phyloP scores from a whole-genome alignment of 2,888 invertebrate genomes.

The Trachelus stipa region DNA sequence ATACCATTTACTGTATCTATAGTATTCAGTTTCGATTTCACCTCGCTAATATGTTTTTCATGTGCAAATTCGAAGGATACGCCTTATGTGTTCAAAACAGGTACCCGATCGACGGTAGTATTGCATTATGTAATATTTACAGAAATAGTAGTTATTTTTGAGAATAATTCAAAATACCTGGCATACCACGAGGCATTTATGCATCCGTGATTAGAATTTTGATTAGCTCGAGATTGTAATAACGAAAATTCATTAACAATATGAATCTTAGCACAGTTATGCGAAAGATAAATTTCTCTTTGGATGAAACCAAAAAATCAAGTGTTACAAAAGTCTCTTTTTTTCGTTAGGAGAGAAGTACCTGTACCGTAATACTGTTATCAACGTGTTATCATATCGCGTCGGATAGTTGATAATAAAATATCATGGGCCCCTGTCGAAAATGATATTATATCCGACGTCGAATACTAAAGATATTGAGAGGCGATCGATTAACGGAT shows the following conservation, averaged over 20 bases:
- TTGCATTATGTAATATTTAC: constrained; percentile 30
- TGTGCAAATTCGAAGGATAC: constrained; percentile 28
- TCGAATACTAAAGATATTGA: background rate
- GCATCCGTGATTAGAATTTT: too few species aligned
- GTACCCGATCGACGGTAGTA: constrained; percentile 6
- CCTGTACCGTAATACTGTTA: constrained; percentile 42
- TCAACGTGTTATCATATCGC: constrained; percentile 49
- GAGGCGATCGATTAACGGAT: too few species aligned
- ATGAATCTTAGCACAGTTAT: too few species aligned
- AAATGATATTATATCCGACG: background rate
- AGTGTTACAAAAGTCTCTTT: too few species aligned
- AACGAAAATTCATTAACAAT: too few species aligned
- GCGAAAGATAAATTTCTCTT: too few species aligned
- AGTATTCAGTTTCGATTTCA: constrained; percentile 20
- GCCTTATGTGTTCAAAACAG: background rate
- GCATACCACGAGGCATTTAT: too few species aligned
- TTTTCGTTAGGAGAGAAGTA: constrained; percentile 32
- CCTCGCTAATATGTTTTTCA: constrained; percentile 23
- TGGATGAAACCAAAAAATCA: too few species aligned
- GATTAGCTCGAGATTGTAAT: too few species aligned
- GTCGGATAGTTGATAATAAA: constrained; percentile 41
- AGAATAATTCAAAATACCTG: background rate
- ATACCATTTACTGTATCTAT: background rate
- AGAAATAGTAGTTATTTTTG: constrained; percentile 12
- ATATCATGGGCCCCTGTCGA: constrained; percentile 33